phyloP scores from a whole-genome alignment of 2,113 vertebrate species.

The Paratilapia polleni region DNA sequence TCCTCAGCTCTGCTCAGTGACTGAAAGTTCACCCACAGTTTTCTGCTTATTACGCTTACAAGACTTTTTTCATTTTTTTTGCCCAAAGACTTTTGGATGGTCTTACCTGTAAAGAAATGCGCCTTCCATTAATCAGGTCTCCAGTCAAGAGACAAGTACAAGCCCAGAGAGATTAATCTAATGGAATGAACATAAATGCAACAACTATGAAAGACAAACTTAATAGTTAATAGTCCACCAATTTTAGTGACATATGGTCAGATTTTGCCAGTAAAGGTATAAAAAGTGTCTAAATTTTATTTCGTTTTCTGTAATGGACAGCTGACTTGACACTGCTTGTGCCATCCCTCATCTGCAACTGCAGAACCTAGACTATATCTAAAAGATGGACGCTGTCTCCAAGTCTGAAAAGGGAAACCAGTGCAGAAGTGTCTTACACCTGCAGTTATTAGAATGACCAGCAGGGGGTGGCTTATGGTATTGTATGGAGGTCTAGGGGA shows the following conservation, averaged over 20 bases:
- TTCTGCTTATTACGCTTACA: not conserved
- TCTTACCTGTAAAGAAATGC: not conserved
- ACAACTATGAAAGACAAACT: not conserved
- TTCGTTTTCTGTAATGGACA: too few species aligned
- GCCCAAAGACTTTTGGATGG: not conserved
- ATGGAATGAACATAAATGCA: not conserved
- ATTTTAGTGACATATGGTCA: not conserved
- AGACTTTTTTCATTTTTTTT: not conserved
- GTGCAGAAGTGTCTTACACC: too few species aligned
- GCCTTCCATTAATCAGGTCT: not conserved
- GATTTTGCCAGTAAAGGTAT: not conserved
- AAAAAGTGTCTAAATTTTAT: not conserved
- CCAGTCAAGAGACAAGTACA: not conserved
- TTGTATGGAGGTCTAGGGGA: too few species aligned
- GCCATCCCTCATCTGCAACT: too few species aligned
- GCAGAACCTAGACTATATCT: too few species aligned
- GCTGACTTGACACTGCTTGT: too few species aligned
- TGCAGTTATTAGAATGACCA: too few species aligned
- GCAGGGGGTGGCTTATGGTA: too few species aligned
- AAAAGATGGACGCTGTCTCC: too few species aligned
- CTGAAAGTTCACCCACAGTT: constrained; percentile 14
- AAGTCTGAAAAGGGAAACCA: too few species aligned
- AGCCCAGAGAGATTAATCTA: not conserved
- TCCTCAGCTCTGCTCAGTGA: constrained; percentile 9
- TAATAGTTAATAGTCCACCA: too few species aligned